These are phyloP conservation scores for Drosophila nigrodunni DNA, from an alignment of 1,140 invertebrate genomes.

Conservation along the genomic window DNA sequence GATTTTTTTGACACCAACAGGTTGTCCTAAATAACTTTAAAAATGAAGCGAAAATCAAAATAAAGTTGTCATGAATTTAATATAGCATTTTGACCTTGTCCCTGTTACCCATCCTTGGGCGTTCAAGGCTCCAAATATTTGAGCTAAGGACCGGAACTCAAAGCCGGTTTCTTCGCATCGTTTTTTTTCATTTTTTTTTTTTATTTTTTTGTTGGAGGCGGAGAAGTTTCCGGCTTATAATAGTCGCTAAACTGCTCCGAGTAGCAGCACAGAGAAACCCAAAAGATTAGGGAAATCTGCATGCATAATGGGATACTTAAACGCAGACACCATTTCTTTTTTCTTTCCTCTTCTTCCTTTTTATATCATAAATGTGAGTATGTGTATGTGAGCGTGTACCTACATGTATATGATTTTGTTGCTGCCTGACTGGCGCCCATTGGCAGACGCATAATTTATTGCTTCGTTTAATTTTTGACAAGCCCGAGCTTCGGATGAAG, in stretches of 20 bases:
- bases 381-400: not conserved
- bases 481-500: constrained; percentile 16
- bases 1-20: not conserved
- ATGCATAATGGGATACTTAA: constrained; percentile 65
- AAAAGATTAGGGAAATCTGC: constrained; percentile 64
- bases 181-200: too few relatives aligned
- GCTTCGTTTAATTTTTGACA: constrained; percentile 73
- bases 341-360: not conserved
- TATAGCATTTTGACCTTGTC: constrained; percentile 35
- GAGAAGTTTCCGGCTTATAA: constrained; percentile 43
- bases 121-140: constrained; percentile 24
- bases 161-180: constrained; percentile 1
- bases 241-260: constrained; percentile 50
- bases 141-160: constrained; percentile 33
- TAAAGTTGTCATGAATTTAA: constrained; percentile 43
- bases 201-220: not conserved
- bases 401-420: constrained; percentile 21
- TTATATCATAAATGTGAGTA: not conserved
- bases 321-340: constrained; percentile 41
- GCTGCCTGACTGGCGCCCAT: constrained; percentile 46
- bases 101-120: constrained; percentile 14
- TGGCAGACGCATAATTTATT: constrained; percentile 68
- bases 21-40: not conserved
- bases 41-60: constrained; percentile 30
- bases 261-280: constrained; percentile 18